Evolutionary conservation across 64 coral and sea anemone species (phyloP).

Genomic region (Astreopora myriophthalma): DNA sequence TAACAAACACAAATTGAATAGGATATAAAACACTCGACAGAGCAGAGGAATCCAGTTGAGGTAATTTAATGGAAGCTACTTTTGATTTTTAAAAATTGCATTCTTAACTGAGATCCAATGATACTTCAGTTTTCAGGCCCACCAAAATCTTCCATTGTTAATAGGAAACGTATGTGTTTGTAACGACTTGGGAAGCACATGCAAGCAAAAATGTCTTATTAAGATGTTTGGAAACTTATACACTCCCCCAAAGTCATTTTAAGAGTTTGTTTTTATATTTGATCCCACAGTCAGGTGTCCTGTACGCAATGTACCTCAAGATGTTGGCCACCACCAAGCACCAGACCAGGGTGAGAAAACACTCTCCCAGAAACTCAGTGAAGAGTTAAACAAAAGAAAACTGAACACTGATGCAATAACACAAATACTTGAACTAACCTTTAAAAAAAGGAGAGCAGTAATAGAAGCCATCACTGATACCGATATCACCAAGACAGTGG

Average conservation of each 20-base stretch:
- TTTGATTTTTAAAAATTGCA: background rate
- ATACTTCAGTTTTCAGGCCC: background rate
- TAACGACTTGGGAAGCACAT: background rate
- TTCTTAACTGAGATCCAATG: background rate
- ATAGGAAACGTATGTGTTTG: background rate
- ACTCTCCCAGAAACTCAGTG: background rate
- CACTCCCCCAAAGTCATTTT: background rate
- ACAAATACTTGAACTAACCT: background rate
- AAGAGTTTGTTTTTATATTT: background rate
- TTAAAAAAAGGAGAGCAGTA: background rate
- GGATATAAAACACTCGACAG: background rate
- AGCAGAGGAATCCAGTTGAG: background rate
- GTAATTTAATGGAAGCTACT: background rate
- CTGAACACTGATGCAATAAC: background rate
- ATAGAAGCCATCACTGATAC: background rate
- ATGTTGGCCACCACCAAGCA: background rate
- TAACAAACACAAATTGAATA: background rate
- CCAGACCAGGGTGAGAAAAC: background rate
- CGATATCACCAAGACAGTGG: background rate
- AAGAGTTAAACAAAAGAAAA: background rate
- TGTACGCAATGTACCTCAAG: background rate
- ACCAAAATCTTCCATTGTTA: background rate
- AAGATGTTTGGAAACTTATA: background rate
- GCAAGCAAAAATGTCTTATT: background rate
- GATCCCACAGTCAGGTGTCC: background rate